Evolutionary conservation across 2,113 vertebrate genomes (phyloP).

Genomic region (Lophius piscatorius): DNA sequence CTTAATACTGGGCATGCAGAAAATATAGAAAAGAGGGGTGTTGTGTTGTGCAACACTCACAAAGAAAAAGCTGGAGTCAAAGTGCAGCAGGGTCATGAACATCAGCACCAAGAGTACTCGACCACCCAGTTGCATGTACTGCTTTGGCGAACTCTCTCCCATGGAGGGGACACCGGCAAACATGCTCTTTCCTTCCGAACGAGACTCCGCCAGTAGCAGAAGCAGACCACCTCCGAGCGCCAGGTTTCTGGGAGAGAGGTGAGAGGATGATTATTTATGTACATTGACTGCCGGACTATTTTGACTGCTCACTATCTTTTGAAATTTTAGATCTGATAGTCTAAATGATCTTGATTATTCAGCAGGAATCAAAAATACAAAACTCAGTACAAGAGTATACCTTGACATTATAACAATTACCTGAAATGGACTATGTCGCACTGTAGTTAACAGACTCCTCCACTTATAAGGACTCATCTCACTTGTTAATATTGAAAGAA

Average conservation of each 20-base stretch:
- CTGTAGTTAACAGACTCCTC: conserved; percentile 12
- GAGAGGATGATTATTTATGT: conserved; percentile 16
- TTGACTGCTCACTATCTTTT: not conserved
- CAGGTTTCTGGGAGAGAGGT: conserved; percentile 83
- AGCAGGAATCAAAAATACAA: not conserved
- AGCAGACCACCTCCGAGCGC: conserved; percentile 94
- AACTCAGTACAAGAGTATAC: conserved; percentile 1
- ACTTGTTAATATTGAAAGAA: conserved; percentile 9
- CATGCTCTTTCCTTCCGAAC: conserved; percentile 98
- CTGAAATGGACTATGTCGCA: too few species aligned
- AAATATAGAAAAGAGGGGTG: not conserved
- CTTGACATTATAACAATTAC: too few species aligned
- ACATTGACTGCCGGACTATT: not conserved
- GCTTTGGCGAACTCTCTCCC: conserved; percentile 95
- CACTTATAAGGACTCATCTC: conserved; percentile 7
- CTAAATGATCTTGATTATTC: not conserved
- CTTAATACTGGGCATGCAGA: too few species aligned
- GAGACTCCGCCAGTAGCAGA: conserved; percentile 93
- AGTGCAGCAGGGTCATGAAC: conserved; percentile 99
- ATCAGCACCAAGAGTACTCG: conserved; percentile 94
- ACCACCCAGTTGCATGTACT: conserved; percentile 98
- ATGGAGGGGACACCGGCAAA: conserved; percentile 96
- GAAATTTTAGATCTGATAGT: not conserved
- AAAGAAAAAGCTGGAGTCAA: conserved; percentile 92
- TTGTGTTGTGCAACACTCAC: conserved; percentile 87